Evolutionary conservation across 2,113 vertebrate genomes (phyloP).

Genomic region (Elephantulus edwardii): DNA sequence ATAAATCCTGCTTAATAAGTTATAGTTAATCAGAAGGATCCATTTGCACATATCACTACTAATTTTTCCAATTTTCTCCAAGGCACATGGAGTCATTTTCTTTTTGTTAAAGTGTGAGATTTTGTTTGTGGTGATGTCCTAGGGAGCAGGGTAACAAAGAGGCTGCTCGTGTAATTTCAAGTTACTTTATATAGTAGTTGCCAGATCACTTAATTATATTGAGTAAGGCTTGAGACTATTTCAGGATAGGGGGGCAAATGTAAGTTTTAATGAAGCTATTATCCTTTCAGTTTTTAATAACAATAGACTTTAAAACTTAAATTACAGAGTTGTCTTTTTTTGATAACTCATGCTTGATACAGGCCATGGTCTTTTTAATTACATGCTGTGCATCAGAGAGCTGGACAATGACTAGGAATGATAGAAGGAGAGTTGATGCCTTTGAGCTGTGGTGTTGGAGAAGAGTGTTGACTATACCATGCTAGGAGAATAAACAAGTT

Average conservation of each 20-base stretch:
- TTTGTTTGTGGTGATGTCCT: slow-evolving; percentile 42
- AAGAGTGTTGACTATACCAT: too few species aligned
- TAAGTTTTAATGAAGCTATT: slow-evolving; percentile 38
- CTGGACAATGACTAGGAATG: too few species aligned
- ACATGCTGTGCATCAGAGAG: too few species aligned
- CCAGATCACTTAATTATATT: slow-evolving; percentile 57
- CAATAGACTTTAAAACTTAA: slow-evolving; percentile 42
- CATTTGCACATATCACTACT: slow-evolving; percentile 55
- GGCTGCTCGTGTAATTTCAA: slow-evolving; percentile 31
- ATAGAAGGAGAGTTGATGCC: too few species aligned
- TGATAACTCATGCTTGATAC: too few species aligned
- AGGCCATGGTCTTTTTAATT: too few species aligned
- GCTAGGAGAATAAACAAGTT: too few species aligned
- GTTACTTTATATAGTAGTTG: slow-evolving; percentile 50
- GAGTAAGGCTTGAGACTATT: slow-evolving; percentile 21
- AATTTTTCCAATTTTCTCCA: slow-evolving; percentile 55
- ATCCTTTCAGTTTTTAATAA: slow-evolving; percentile 1
- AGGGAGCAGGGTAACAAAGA: slow-evolving; percentile 3
- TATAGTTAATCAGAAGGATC: slow-evolving; percentile 44
- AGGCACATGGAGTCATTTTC: slow-evolving; percentile 41
- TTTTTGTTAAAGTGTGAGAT: slow-evolving; percentile 59
- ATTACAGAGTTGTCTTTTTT: slow-evolving; percentile 26
- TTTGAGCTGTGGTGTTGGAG: too few species aligned
- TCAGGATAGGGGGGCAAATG: slow-evolving; percentile 36
- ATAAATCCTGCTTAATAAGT: slow-evolving; percentile 49